Evolutionary conservation across 2,797 vertebrate species (phyloP), one percentile per base, ranked within the genome.

Genomic region (Neoniphon sammara): DNA sequence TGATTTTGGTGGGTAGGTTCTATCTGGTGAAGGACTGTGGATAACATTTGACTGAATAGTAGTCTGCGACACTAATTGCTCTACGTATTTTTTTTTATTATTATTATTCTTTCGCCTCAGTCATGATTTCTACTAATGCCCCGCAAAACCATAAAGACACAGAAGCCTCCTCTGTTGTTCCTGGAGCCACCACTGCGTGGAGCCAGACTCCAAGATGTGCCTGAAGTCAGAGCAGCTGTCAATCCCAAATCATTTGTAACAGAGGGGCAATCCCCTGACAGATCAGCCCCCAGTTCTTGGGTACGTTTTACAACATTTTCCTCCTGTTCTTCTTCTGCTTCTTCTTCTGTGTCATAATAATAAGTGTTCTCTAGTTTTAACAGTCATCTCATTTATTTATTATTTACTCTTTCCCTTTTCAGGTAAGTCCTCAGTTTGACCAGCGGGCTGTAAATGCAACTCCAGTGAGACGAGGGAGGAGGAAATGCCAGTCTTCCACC

Each of bases 351-450:
- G 5, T 34, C 31, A 34, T 34, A 34, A 34, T 34, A 34, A 3
- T 5, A 5, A 34, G 5, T 3, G 7, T 34, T 1, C 31, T 34
- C 31, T 34, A 34, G 5, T 34, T 34, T 34, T 34, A 2, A 0
- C 30, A 46, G 8, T 17, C 18, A 10, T 27, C n/a, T 50, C 47
- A 50, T 50, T 20, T 50, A 50, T 49, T 27, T 27, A 27, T 5
- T 34, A 8, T 69, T 72, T 11, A 58, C 18, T 68, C 15, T 54
- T 79, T 74, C 20, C n/a, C 50, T 75, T 52, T 78, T 66, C 69
- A 98, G 97, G 94, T 98, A 2, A 93, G 78, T 54, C 94, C 96
- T 63, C 93, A 98, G 49, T 98, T 98, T 90, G 94, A 95, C 46
- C 46, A 50, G 5, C 57, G 87, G 56, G 69, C 69, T 57, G 70